Evolutionary conservation across 2,113 vertebrate species (phyloP).

Genomic region (Muscicapa adusta): DNA sequence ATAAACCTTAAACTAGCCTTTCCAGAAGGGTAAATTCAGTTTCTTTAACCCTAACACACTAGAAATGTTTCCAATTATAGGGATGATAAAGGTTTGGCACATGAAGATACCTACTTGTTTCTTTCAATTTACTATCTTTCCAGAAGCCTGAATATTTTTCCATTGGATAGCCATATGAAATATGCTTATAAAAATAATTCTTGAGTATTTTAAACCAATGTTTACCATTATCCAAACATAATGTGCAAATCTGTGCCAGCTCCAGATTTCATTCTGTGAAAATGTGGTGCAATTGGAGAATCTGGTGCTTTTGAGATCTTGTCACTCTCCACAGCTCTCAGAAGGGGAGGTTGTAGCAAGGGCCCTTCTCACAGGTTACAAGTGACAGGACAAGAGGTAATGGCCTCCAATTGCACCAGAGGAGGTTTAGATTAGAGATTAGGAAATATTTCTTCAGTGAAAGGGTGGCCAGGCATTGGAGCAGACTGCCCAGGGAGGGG

Average conservation of each 20-base stretch:
- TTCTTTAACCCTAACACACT: background rate
- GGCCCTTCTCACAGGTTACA: fast-evolving
- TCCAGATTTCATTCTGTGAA: background rate
- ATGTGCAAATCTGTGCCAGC: background rate
- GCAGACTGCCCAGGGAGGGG: background rate
- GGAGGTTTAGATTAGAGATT: background rate
- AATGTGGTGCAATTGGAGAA: background rate
- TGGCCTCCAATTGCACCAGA: background rate
- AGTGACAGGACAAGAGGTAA: background rate
- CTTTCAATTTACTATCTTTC: background rate
- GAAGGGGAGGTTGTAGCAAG: background rate
- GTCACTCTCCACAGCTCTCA: background rate
- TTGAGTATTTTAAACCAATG: background rate
- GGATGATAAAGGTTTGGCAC: background rate
- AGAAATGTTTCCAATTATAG: background rate
- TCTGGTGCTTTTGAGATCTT: background rate
- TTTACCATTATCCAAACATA: background rate
- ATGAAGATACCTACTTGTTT: background rate
- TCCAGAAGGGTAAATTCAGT: background rate
- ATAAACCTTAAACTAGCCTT: background rate
- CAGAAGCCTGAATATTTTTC: background rate
- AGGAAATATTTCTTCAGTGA: background rate
- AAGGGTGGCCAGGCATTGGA: background rate
- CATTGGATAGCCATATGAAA: background rate
- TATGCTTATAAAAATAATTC: background rate